A percentile compares a stretch with the other conserved stretches of the same genome.
Conservation (phyloP, 2,797 vertebrate species). For the Sebastes taczanowskii region DNA sequence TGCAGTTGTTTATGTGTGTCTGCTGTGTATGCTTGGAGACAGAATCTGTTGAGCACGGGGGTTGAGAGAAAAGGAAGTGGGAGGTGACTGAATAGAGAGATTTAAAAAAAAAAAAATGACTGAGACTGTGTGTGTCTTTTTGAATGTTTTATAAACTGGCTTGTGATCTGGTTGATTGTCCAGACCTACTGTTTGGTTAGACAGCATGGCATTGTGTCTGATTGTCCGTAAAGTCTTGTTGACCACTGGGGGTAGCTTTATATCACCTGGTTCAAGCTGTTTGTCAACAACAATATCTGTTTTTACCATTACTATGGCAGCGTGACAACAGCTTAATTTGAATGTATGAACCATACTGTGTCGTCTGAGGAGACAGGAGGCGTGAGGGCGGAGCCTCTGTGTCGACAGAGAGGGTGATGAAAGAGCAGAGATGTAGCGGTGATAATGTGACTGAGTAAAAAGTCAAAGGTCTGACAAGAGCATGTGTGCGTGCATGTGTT, state of each 20-base stretch:
- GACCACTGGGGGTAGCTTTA: slow-evolving; percentile 27
- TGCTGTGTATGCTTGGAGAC: slow-evolving; percentile 19
- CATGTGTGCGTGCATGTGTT: slow-evolving; percentile 47
- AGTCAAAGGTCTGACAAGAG: slow-evolving; percentile 71
- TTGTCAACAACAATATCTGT: slow-evolving; percentile 4
- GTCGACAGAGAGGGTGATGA: slow-evolving; percentile 36
- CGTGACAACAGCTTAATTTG: slow-evolving; percentile 26
- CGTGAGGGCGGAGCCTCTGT: slow-evolving; percentile 14
- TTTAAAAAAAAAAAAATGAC: background rate
- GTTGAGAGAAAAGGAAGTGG: background rate
- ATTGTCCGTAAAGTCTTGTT: slow-evolving; percentile 44
- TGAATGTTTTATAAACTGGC: slow-evolving; percentile 39
- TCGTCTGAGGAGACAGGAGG: slow-evolving; percentile 9
- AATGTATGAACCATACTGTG: background rate
- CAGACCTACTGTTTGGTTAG: slow-evolving; percentile 25
- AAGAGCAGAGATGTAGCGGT: slow-evolving; percentile 48
- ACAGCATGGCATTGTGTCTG: slow-evolving; percentile 36
- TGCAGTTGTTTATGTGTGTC: slow-evolving; percentile 32
- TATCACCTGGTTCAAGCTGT: slow-evolving; percentile 33
- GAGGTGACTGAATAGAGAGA: background rate
- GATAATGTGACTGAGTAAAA: slow-evolving; percentile 53
- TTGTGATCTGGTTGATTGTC: slow-evolving; percentile 51
- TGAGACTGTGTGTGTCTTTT: slow-evolving; percentile 25
- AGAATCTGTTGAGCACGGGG: background rate
- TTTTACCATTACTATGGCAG: slow-evolving; percentile 26